phyloP scores from a whole-genome alignment of 2,797 vertebrate genomes.

The Rhynchonycteris naso region DNA sequence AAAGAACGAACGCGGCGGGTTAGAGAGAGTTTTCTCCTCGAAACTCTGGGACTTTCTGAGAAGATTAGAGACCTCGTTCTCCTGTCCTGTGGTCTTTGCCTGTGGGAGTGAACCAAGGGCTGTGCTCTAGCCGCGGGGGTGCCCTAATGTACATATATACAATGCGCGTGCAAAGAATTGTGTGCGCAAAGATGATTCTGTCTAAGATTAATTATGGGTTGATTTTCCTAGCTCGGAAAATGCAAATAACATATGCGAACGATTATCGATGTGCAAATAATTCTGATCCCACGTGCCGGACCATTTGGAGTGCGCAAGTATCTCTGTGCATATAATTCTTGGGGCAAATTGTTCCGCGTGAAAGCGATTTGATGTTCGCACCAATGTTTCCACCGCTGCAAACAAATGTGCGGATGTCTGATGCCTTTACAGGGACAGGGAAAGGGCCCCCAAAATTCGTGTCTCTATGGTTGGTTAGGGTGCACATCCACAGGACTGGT shows the following conservation, averaged over 20 bases:
- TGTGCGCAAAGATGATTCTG: background rate
- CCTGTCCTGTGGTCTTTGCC: background rate
- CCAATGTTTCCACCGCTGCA: background rate
- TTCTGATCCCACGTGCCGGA: background rate
- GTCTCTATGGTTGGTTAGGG: background rate
- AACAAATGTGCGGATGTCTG: background rate
- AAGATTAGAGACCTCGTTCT: background rate
- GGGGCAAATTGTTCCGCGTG: background rate
- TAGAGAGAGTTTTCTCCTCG: background rate
- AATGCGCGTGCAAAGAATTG: background rate
- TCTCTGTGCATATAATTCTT: background rate
- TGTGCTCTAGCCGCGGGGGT: background rate
- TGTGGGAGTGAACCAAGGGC: background rate
- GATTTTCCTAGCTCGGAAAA: background rate
- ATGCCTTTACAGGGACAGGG: background rate
- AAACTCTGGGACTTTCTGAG: background rate
- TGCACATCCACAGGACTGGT: fast-evolving
- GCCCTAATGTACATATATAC: background rate
- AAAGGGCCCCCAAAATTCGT: background rate
- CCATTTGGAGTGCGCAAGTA: background rate
- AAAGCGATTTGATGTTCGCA: background rate
- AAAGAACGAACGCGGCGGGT: background rate
- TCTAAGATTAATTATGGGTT: background rate
- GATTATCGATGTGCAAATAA: background rate
- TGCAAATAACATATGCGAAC: background rate